Evolutionary conservation across 1,140 invertebrate genomes (phyloP).

Genomic region (Cotesia glomerata): DNA sequence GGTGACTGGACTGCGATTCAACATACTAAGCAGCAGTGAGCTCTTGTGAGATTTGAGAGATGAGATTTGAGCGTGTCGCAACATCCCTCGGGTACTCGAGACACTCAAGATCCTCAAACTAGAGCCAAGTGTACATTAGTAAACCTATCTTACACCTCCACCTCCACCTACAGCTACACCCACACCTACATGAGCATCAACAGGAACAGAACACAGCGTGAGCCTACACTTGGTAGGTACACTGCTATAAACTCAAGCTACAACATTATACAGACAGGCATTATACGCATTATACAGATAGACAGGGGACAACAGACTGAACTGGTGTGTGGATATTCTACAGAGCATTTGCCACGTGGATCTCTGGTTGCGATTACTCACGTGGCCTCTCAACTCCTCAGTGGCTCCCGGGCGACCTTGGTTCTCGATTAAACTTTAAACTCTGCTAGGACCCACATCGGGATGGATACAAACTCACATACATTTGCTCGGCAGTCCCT

Average conservation of each 20-base stretch:
- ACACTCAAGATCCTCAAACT: background rate
- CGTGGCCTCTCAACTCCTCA: constrained; percentile 15
- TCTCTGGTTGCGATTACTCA: constrained; percentile 42
- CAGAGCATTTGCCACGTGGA: constrained; percentile 33
- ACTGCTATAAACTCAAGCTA: too few relatives aligned
- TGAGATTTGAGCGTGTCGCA: constrained; percentile 18
- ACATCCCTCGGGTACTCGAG: constrained; percentile 8
- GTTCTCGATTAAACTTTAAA: constrained; percentile 41
- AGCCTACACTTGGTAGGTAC: too few relatives aligned
- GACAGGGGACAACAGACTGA: too few relatives aligned
- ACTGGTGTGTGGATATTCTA: too few relatives aligned
- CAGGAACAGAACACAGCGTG: too few relatives aligned
- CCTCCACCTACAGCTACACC: background rate
- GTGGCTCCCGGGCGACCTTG: constrained; percentile 39
- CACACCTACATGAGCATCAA: too few relatives aligned
- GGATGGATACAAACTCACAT: background rate
- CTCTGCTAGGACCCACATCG: constrained; percentile 7
- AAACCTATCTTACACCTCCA: background rate
- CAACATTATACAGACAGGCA: too few relatives aligned
- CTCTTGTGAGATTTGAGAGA: background rate
- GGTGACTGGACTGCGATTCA: background rate
- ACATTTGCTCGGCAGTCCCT: background rate
- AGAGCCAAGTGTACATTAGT: too few relatives aligned
- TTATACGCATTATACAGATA: too few relatives aligned
- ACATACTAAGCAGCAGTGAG: constrained; percentile 10